Conservation (phyloP, 2,113 vertebrate genomes). For the Poicephalus gulielmi region DNA sequence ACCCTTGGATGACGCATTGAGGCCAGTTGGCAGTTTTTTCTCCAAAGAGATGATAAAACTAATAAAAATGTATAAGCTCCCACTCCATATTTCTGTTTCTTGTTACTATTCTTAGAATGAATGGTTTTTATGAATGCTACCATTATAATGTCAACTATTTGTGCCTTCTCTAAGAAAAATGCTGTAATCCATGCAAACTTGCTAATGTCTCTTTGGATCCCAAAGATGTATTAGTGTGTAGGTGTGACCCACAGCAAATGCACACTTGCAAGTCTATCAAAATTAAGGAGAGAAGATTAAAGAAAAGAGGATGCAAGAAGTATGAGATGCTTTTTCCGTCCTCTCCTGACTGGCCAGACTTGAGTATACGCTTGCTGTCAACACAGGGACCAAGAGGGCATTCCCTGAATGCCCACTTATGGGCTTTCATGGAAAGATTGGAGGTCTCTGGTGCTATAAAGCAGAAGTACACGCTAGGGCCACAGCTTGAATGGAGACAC, state of each 20-base stretch:
- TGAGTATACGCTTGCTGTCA: not conserved
- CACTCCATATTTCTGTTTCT: not conserved
- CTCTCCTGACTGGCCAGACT: not conserved
- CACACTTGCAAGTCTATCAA: not conserved
- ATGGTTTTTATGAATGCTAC: not conserved
- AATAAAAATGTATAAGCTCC: not conserved
- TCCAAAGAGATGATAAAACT: constrained; percentile 2
- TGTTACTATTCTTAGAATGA: constrained; percentile 8
- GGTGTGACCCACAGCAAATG: not conserved
- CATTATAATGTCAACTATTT: not conserved
- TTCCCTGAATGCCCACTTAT: not conserved
- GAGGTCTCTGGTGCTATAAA: not conserved
- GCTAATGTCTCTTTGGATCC: not conserved
- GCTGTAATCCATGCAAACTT: not conserved
- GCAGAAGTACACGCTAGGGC: not conserved
- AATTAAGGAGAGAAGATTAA: not conserved
- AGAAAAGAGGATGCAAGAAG: not conserved
- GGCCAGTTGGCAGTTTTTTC: constrained; percentile 17
- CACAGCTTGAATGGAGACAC: not conserved
- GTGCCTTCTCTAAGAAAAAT: not conserved
- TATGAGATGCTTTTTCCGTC: not conserved
- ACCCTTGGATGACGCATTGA: not conserved
- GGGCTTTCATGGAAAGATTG: not conserved
- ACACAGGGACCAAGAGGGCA: not conserved
- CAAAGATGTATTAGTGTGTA: not conserved